Percentiles rank a stretch among this genome's conserved stretches.
phyloP scores from a whole-genome alignment of 2,797 vertebrate genomes.

The Petrocephalus sullivani region DNA sequence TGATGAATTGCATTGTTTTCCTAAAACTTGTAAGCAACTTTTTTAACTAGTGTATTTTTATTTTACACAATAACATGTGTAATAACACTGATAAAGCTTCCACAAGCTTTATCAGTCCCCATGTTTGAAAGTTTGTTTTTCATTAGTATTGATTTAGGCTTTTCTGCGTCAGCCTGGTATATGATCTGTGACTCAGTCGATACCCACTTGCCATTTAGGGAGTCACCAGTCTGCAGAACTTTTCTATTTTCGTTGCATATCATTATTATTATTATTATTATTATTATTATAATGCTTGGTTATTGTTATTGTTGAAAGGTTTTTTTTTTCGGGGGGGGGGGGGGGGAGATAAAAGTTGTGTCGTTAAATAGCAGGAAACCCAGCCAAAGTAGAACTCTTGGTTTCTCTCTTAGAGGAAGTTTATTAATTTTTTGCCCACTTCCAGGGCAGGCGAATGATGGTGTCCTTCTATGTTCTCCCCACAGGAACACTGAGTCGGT shows the following conservation, averaged over 20 bases:
- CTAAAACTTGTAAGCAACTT: not conserved
- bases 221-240: not conserved
- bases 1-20: not conserved
- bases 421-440: not conserved
- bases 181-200: not conserved
- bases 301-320: not conserved
- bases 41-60: too few relatives aligned
- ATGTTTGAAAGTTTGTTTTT: not conserved
- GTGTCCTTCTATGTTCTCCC: not conserved
- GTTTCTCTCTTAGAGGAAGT: not conserved
- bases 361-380: not conserved
- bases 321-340: not conserved
- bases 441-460: not conserved
- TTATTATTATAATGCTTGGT: not conserved
- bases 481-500: constrained; percentile 24
- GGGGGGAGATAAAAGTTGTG: not conserved
- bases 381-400: not conserved
- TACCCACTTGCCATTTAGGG: not conserved
- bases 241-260: not conserved
- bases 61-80: too few relatives aligned
- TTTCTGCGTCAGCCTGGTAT: not conserved
- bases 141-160: not conserved
- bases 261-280: not conserved
- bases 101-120: not conserved
- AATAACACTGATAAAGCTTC: too few relatives aligned